Percentiles rank a stretch among this genome's conserved stretches.
phyloP scores from a whole-genome alignment of 2,797 vertebrate genomes.

The Gallirallus australis region DNA sequence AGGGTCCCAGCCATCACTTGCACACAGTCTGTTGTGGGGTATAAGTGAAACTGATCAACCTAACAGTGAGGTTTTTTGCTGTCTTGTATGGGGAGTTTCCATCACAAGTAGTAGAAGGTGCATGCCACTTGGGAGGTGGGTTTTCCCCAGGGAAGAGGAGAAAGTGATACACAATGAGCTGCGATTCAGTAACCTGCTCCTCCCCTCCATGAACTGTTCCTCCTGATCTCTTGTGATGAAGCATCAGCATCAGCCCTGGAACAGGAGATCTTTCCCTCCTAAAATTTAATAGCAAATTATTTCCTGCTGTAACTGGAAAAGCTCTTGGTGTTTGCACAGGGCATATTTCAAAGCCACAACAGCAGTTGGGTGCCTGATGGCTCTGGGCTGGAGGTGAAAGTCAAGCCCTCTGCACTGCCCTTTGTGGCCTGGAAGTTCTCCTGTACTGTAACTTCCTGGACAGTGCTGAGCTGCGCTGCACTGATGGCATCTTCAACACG shows the following conservation, averaged over 20 bases:
- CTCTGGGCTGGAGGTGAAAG: not conserved
- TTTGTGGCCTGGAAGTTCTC: not conserved
- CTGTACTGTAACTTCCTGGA: not conserved
- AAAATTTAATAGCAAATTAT: not conserved
- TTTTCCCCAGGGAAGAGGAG: not conserved
- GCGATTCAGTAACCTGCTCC: not conserved
- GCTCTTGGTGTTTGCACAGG: not conserved
- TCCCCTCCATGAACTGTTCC: not conserved
- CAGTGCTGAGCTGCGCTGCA: not conserved
- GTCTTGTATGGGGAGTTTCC: not conserved
- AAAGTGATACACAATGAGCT: not conserved
- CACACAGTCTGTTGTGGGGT: not conserved
- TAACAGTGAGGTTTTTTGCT: not conserved
- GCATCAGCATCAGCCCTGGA: not conserved
- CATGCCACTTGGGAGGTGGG: rapidly evolving
- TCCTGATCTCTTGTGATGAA: not conserved
- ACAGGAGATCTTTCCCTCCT: not conserved
- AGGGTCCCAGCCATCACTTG: not conserved
- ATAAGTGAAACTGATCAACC: not conserved
- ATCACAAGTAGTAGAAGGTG: not conserved
- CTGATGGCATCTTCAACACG: rapidly evolving
- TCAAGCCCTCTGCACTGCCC: not conserved
- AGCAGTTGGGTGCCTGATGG: not conserved
- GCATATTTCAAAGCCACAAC: not conserved
- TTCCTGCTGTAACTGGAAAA: not conserved